phyloP scores from a whole-genome alignment of 2,113 vertebrate species.

The Brachypteracias leptosomus region DNA sequence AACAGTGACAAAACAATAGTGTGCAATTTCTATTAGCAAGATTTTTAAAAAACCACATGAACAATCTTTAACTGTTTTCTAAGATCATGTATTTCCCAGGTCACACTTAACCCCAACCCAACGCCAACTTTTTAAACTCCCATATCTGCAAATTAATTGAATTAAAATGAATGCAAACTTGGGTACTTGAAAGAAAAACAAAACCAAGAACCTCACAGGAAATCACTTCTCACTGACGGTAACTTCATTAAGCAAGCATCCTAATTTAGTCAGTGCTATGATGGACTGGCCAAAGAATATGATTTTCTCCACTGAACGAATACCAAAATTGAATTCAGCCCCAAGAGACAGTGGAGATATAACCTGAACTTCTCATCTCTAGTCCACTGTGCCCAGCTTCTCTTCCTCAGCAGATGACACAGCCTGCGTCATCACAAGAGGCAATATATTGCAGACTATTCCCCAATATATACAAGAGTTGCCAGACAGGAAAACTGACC shows the following conservation, averaged over 20 bases:
- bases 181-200: not conserved
- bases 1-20: not conserved
- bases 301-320: not conserved
- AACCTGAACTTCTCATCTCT: not conserved
- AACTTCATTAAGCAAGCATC: not conserved
- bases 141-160: not conserved
- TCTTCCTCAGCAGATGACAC: not conserved
- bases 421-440: rapidly evolving
- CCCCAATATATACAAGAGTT: not conserved
- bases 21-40: not conserved
- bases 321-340: not conserved
- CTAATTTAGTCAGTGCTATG: not conserved
- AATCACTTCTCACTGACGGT: not conserved
- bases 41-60: not conserved
- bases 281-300: not conserved
- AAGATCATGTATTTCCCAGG: not conserved
- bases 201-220: not conserved
- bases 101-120: not conserved
- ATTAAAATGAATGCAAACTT: not conserved
- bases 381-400: not conserved
- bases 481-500: not conserved
- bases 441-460: not conserved
- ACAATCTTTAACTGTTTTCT: not conserved
- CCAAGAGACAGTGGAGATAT: not conserved
- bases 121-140: not conserved